These are phyloP conservation scores for Drosophila suboccidentalis DNA, from an alignment of 2,888 invertebrate species.

Conservation along the genomic window DNA sequence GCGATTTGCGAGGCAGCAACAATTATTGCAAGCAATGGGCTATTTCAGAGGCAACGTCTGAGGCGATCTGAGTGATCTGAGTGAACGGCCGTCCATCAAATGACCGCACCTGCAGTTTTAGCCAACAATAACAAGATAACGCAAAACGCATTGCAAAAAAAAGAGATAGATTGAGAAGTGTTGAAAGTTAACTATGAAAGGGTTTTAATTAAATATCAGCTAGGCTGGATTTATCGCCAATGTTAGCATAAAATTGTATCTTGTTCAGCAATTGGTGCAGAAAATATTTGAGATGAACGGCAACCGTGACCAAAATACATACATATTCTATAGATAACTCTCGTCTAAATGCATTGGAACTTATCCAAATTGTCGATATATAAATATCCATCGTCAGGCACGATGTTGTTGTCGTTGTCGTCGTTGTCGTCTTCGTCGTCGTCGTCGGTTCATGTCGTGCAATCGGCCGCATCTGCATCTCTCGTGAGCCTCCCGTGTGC, in stretches of 20 bases:
- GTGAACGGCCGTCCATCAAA: constrained; percentile 46
- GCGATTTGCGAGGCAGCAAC: constrained; percentile 71
- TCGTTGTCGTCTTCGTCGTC: constrained; percentile 19
- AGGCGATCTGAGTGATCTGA: constrained; percentile 18
- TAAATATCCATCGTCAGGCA: constrained; percentile 82
- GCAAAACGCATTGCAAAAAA: constrained; percentile 1
- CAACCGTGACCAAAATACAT: constrained; percentile 79
- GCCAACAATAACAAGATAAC: constrained; percentile 38
- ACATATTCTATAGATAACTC: constrained; percentile 77
- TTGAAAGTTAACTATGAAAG: background rate
- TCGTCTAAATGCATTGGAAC: constrained; percentile 85
- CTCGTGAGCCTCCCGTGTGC: constrained; percentile 60
- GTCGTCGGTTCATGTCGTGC: constrained; percentile 65
- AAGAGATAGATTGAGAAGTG: background rate
- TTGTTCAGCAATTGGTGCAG: constrained; percentile 61
- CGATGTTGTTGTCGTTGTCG: constrained; percentile 22
- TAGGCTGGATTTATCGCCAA: constrained; percentile 9
- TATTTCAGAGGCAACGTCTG: constrained; percentile 65
- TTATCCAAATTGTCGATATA: constrained; percentile 84
- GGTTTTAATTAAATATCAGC: background rate
- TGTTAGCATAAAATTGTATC: constrained; percentile 3
- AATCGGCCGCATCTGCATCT: constrained; percentile 67
- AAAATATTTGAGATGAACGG: constrained; percentile 68
- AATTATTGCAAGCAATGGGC: constrained; percentile 80
- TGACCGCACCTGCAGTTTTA: constrained; percentile 33